Evolutionary conservation across 2,888 invertebrate genomes (phyloP), one percentile per base, ranked within the genome.

Genomic region (Tiliacea citrago): DNA sequence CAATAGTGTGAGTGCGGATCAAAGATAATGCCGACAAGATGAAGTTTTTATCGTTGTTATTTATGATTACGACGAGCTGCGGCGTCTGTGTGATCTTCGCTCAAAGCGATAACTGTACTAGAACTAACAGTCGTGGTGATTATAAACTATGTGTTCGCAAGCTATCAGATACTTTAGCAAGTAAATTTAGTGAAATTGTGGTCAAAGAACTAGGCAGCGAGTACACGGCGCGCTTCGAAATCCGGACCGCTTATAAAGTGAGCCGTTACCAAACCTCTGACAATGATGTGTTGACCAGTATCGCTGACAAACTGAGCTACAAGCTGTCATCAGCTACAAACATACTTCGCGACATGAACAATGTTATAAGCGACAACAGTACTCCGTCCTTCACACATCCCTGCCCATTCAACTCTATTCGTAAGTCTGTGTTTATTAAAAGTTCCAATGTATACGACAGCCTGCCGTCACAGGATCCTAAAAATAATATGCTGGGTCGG

Each of bases 301-400:
- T 96, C 68, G 90, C 91, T 10, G 94, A 95, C 62, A 96, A 96
- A 88, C 91, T 96, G 57, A 91, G 89, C 77, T 93, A 92, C 86
- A 96, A 96, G 86, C 87, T 96, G 16, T 92, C 94, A 47, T 92
- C 95, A 49, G 96, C 96, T 2, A 90, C 89, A 57, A 94, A 92
- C 73, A 94, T 96, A 75, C 92, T 96, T 7, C 84, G 88, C 76
- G 96, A 95, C 58, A 96, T 96, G 95, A 94, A 93, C 80, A 94
- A 90, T 86, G 90, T 91, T 58, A 92, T 94, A 51, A 93, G 89
- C 78, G 92, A 93, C 72, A 94, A 92, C 77, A 92, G 91, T 72
- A 94, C 94, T 91, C 95, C 94, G 90, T 96, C 96, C 91, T 96
- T 94, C 84, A 96, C 96, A 39, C 95, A 95, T 86, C 96, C 96